Base-by-base conservation (phyloP, 2,113 vertebrate genomes). In the Morone saxatilis region DNA sequence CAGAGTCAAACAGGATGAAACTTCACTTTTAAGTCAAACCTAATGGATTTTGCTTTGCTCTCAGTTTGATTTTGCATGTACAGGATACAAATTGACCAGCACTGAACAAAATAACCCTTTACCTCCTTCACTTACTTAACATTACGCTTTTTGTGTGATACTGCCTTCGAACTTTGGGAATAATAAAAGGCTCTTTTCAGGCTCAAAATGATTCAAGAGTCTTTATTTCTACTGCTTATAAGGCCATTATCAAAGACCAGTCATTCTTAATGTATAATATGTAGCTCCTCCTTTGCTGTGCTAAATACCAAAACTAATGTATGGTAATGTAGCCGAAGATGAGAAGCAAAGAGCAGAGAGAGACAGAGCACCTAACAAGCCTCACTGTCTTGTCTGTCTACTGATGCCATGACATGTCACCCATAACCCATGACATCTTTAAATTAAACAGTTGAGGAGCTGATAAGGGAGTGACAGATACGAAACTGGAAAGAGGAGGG, bases 351-450 rank as follows among this genome's bases (percentile, higher is more conserved):
- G 71, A 67, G 25, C 14, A 69, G 41, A 56, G 63, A 54, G 45
- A 74, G 48, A 51, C 47, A 16, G 40, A 65, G 48, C 57, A 75
- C 47, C 57, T 62, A 75, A 77, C 77, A 54, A 71, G 57, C 62
- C 3, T 72, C 17, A 22, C 45, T 48, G 68, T 71, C 19, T 25
- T 65, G 76, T 78, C 57, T 82, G 19, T 74, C 63, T 66, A 57
- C 69, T 19, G 11, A 71, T 53, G 69, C 51, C 22, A 5, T n/a
- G 75, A 80, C 80, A 75, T 68, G 47, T 63, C 53, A 66, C 50
- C 68, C 16, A 56, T 43, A 84, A 86, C 66, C 47, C 71, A 63
- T 63, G 77, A 86, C 61, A 57, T 86, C 25, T 66, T 83, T 70
- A 59, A 88, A 80, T 88, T 56, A 71, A 87, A 54, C 38, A 56